Percentiles rank a stretch among this genome's conserved stretches.
phyloP scores from a whole-genome alignment of 2,888 invertebrate species.

The Aproaerema taeniolella region DNA sequence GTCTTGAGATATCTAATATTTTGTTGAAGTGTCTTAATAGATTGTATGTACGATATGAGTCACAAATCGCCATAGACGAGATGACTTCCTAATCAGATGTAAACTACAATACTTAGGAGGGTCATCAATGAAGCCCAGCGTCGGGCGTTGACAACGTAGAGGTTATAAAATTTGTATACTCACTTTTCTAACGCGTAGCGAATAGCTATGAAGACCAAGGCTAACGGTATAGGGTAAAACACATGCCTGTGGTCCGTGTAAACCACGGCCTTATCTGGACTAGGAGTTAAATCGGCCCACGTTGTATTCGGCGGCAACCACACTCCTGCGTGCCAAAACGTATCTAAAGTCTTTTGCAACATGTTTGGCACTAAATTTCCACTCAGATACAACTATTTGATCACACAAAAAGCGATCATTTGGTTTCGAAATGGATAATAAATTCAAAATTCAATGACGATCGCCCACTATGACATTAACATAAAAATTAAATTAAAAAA shows the following conservation, averaged over 20 bases:
- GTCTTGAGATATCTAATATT: no score
- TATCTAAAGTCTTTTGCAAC: constrained; percentile 61
- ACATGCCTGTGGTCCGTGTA: constrained; percentile 90
- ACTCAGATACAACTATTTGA: background rate
- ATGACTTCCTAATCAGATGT: no score
- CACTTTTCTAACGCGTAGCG: constrained; percentile 92
- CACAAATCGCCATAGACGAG: no score
- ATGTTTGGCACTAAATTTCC: constrained; percentile 34
- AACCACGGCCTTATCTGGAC: constrained; percentile 81
- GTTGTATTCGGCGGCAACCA: constrained; percentile 96
- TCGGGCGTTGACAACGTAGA: background rate
- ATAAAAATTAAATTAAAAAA: no score
- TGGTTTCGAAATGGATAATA: constrained; percentile 4
- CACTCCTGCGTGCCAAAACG: constrained; percentile 89
- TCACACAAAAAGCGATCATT: constrained; percentile 4
- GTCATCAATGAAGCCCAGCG: no score
- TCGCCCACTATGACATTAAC: background rate
- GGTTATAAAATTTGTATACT: constrained; percentile 41
- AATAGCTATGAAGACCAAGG: constrained; percentile 85
- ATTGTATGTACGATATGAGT: no score
- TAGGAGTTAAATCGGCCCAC: constrained; percentile 91
- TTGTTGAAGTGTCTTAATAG: no score
- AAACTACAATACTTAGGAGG: no score
- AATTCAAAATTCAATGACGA: constrained; percentile 2
- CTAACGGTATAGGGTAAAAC: constrained; percentile 89